Base-by-base conservation (phyloP, 2,888 invertebrate species). In the Emmelina monodactyla region DNA sequence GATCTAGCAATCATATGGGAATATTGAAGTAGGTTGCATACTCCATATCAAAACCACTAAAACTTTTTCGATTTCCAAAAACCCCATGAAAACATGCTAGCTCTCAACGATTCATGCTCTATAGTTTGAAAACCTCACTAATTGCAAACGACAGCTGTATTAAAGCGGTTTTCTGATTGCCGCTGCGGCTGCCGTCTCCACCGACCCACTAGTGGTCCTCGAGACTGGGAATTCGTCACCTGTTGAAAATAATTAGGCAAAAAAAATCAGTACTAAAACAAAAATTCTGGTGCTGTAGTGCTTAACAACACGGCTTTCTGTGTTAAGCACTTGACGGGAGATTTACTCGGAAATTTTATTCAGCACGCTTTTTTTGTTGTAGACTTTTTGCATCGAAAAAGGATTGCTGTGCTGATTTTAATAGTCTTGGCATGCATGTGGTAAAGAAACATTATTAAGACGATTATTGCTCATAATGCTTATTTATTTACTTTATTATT, bases 221-320 rank as follows among this genome's bases (percentile, higher is more conserved):
- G 68, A 76, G 75, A 73, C 73, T n/a, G 62, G 51, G 59, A 69
- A 70, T 73, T 75, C 78, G 78, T 78, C 78, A 78, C 78, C 78
- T 78, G 78, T 76, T 76, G 66, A 72, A 79, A 80, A 80, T 81
- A 81, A 81, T 80, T 80, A 81, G 80, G 75, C 78, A 80, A 80
- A 81, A 79, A 65, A 79, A 78, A 70, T 68, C 66, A 51, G 63
- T 56, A 62, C 56, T 58, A 71, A 70, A 76, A 78, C 73, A 79
- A 78, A 76, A 78, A 69, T 63, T 45, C 64, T 61, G 69, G 69
- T 68, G 72, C 63, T 59, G 64, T 53, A 53, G 55, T 53, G 58
- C 62, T 65, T 59, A 52, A 63, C 65, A 61, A 58, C 62, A 56
- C 55, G 58, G 59, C 60, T 49, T 56, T 60, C 65, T 67, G 68